These are phyloP conservation scores for Plectus sambesii DNA, from an alignment of 1,140 invertebrate species.

Conservation along the genomic window DNA sequence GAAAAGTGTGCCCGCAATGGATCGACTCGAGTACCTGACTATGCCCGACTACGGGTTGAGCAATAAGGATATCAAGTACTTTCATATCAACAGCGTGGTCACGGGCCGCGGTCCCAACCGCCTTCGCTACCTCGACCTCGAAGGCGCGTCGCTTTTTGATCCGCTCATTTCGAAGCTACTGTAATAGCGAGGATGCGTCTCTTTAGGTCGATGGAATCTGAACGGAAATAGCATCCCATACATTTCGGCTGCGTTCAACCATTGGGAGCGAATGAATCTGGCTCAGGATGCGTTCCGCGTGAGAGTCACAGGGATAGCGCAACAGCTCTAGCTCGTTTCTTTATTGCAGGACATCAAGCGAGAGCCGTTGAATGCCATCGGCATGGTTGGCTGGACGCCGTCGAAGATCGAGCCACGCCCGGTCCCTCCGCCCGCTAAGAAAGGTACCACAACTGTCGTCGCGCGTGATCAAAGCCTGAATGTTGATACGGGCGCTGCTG, in stretches of 20 bases:
- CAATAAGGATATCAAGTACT: conserved; percentile 24
- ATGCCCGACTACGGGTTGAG: conserved; percentile 24
- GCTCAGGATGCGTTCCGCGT: conserved; percentile 22
- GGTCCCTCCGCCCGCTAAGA: conserved; percentile 14
- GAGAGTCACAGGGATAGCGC: not conserved
- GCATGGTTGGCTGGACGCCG: conserved; percentile 25
- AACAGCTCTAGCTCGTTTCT: not conserved
- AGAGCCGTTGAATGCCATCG: conserved; percentile 25
- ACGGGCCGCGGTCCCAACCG: conserved; percentile 23
- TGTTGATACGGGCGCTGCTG: not conserved
- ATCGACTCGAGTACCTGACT: too few species aligned
- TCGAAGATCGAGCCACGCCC: too few species aligned
- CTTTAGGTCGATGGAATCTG: conserved; percentile 21
- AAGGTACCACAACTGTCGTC: not conserved
- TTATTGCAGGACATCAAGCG: conserved; percentile 20
- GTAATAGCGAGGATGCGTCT: not conserved
- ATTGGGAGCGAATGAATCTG: conserved; percentile 25
- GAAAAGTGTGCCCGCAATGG: too few species aligned
- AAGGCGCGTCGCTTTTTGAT: too few species aligned
- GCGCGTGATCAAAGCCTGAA: not conserved
- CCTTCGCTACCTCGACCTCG: conserved; percentile 25
- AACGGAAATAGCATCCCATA: conserved; percentile 26
- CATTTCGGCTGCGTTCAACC: conserved; percentile 28
- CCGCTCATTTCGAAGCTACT: conserved; percentile 7
- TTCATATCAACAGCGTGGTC: conserved; percentile 21